These are phyloP conservation scores for Lasioglossum marginatum DNA, from an alignment of 2,888 invertebrate genomes.

Conservation along the genomic window DNA sequence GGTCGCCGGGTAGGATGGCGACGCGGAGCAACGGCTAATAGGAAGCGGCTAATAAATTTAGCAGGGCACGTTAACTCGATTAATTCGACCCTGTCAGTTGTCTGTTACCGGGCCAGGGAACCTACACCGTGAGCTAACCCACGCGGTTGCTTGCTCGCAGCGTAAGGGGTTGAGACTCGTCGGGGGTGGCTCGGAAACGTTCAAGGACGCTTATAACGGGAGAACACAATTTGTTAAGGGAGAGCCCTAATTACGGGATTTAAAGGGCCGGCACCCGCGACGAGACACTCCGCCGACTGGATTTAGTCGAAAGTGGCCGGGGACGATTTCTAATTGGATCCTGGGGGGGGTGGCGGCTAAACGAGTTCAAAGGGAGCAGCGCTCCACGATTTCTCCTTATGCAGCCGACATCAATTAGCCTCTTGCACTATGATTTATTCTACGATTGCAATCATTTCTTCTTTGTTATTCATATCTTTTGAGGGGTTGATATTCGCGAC, in stretches of 20 bases:
- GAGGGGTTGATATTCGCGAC: neutral
- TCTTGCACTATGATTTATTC: neutral
- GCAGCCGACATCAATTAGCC: neutral
- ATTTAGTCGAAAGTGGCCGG: constrained; percentile 14
- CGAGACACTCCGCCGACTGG: neutral
- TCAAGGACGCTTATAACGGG: constrained; percentile 48
- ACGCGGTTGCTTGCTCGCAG: neutral
- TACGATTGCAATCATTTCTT: neutral
- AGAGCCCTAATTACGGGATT: constrained; percentile 45
- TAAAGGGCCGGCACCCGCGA: constrained; percentile 25
- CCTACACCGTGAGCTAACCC: neutral
- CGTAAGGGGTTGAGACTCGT: constrained; percentile 17
- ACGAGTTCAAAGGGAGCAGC: constrained; percentile 12
- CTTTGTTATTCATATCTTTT: neutral
- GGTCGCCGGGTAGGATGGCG: constrained; percentile 10
- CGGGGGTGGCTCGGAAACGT: constrained; percentile 17
- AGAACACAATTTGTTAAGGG: constrained; percentile 41
- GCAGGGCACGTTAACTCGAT: constrained; percentile 71
- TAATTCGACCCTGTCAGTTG: constrained; percentile 55
- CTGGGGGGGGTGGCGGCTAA: too few species aligned
- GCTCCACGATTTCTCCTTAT: neutral
- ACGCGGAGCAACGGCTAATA: constrained; percentile 62
- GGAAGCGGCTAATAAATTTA: constrained; percentile 74
- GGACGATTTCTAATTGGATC: constrained; percentile 14
- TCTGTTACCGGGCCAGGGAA: constrained; percentile 35